A percentile compares a stretch with the other conserved stretches of the same genome.
phyloP scores from a whole-genome alignment of 2,797 vertebrate genomes.

The Molossus molossus region DNA sequence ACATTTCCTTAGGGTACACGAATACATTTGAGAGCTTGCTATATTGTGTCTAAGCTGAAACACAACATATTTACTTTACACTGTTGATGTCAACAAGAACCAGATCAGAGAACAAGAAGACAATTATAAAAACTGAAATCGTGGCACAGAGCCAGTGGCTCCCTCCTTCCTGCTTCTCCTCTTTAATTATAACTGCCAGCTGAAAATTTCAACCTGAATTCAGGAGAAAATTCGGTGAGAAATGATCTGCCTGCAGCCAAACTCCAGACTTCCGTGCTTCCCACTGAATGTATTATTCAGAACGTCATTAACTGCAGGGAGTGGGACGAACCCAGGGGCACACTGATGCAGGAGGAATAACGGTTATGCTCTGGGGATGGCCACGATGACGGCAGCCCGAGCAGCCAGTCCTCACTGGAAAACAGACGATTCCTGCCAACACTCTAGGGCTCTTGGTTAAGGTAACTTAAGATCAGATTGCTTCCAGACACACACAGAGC shows the following conservation, averaged over 20 bases:
- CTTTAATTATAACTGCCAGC: constrained; percentile 30
- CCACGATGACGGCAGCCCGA: neutral
- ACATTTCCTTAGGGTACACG: neutral
- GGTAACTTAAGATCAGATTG: neutral
- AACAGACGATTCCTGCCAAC: neutral
- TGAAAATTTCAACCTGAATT: constrained; percentile 72
- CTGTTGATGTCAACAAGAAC: neutral
- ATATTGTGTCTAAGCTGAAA: neutral
- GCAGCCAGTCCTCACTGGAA: neutral
- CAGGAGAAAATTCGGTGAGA: constrained; percentile 65
- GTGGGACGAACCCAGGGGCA: neutral
- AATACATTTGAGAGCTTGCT: neutral
- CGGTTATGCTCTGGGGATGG: neutral
- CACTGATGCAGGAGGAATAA: neutral
- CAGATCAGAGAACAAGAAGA: neutral
- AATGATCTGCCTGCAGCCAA: constrained; percentile 61
- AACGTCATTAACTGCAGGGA: constrained; percentile 44
- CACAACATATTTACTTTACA: neutral
- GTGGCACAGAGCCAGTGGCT: neutral
- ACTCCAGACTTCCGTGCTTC: constrained; percentile 2
- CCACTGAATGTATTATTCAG: neutral
- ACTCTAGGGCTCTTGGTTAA: neutral
- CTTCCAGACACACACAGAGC: neutral
- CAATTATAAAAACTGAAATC: constrained; percentile 29
- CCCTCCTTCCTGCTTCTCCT: neutral